Evolutionary conservation across 2,888 invertebrate genomes (phyloP).

Genomic region (Drosophila flavopinicola): DNA sequence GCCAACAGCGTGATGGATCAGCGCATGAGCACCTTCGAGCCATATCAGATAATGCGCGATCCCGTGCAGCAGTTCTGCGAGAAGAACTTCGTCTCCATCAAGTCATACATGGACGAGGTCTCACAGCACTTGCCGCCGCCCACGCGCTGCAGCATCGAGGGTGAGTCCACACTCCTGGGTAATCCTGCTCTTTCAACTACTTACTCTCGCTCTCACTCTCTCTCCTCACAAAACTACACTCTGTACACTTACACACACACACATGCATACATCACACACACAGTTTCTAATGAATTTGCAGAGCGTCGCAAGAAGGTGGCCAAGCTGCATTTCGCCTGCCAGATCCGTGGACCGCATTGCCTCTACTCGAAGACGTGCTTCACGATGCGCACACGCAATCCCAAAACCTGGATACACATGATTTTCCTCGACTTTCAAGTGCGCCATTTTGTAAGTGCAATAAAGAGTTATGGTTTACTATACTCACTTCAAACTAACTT

Average conservation of each 20-base stretch:
- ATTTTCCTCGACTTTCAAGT: conserved; percentile 97
- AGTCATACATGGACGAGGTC: conserved; percentile 94
- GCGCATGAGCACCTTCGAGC: conserved; percentile 92
- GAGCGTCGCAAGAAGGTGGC: conserved; percentile 93
- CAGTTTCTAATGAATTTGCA: conserved; percentile 85
- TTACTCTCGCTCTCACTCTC: conserved; percentile 29
- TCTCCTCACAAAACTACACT: conserved; percentile 11
- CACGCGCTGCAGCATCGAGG: conserved; percentile 96
- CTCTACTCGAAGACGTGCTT: conserved; percentile 92
- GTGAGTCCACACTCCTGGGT: conserved; percentile 84
- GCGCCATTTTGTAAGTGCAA: conserved; percentile 82
- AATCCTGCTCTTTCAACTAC: conserved; percentile 5
- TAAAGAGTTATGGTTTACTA: too few relatives aligned
- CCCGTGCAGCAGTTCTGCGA: conserved; percentile 98
- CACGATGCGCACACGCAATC: conserved; percentile 91
- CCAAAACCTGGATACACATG: conserved; percentile 96
- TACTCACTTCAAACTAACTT: neutral
- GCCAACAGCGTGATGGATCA: conserved; percentile 85
- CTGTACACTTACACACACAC: conserved; percentile 17
- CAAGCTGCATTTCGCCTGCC: conserved; percentile 95
- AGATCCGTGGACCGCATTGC: conserved; percentile 92
- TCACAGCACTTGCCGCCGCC: conserved; percentile 94
- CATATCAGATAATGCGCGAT: conserved; percentile 93
- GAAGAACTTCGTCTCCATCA: conserved; percentile 96
- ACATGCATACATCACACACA: conserved; percentile 55